Conservation (phyloP, 2,113 vertebrate genomes). For the Arvicanthis niloticus region DNA sequence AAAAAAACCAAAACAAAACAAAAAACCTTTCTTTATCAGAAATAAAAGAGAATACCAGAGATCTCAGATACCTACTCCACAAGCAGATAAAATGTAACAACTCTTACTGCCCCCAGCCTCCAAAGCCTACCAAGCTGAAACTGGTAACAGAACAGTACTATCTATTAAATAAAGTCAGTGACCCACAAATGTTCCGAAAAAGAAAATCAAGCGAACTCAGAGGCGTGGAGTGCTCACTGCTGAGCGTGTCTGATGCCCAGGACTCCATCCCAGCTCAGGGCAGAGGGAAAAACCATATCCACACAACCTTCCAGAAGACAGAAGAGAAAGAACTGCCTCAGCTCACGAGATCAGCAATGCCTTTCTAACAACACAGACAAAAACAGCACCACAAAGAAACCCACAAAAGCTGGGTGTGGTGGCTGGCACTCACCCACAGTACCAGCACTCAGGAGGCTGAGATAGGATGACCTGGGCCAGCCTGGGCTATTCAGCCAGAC, state of each 20-base stretch:
- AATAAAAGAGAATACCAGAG: not conserved
- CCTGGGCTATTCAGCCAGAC: not conserved
- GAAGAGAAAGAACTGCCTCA: not conserved
- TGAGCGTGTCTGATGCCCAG: not conserved
- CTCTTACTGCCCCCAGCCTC: not conserved
- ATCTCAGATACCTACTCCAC: not conserved
- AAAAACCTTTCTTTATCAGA: not conserved
- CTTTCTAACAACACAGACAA: not conserved
- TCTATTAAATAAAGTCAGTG: not conserved
- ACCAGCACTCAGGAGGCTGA: not conserved
- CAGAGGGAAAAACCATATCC: not conserved
- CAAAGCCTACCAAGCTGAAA: not conserved
- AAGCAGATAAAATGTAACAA: not conserved
- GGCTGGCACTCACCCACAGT: not conserved
- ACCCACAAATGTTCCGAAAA: not conserved
- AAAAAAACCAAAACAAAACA: no score
- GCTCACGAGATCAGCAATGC: no score
- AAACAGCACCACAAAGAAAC: not conserved
- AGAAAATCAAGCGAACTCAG: not conserved
- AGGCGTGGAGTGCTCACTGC: rapidly evolving
- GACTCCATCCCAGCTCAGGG: not conserved
- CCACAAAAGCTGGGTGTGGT: not conserved
- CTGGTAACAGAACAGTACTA: no score
- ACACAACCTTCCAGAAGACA: not conserved
- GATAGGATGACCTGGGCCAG: not conserved